phyloP scores from a whole-genome alignment of 2,113 vertebrate genomes.

The Anhinga rufa region DNA sequence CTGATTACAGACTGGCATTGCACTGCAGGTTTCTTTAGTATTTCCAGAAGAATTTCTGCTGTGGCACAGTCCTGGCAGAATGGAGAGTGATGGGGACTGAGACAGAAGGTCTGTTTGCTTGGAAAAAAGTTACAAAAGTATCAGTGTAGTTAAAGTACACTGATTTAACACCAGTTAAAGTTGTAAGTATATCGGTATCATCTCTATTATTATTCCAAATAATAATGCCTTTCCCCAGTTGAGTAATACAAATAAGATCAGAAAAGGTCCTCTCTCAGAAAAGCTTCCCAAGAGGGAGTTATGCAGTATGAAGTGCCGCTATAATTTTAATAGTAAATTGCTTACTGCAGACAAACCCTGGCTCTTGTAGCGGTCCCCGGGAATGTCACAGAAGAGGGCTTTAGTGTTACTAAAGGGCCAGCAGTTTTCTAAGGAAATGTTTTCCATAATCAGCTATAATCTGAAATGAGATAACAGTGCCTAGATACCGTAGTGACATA shows the following conservation, averaged over 20 bases:
- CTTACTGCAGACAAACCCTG: neutral
- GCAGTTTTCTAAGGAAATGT: neutral
- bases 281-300: neutral
- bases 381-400: neutral
- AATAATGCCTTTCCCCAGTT: neutral
- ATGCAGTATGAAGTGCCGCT: neutral
- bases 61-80: neutral
- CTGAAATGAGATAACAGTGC: neutral
- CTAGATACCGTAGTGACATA: neutral
- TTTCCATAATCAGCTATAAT: neutral
- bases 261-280: neutral
- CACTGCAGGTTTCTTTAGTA: neutral
- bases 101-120: neutral
- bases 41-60: neutral
- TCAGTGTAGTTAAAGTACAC: neutral
- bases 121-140: neutral
- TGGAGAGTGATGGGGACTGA: neutral
- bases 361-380: neutral
- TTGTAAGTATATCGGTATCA: neutral
- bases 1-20: neutral
- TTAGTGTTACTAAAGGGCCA: neutral
- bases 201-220: neutral
- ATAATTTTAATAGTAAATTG: neutral
- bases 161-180: too few relatives aligned
- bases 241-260: neutral